Evolutionary conservation across 2,888 invertebrate species (phyloP).

Genomic region (Drosophila meridionalis): DNA sequence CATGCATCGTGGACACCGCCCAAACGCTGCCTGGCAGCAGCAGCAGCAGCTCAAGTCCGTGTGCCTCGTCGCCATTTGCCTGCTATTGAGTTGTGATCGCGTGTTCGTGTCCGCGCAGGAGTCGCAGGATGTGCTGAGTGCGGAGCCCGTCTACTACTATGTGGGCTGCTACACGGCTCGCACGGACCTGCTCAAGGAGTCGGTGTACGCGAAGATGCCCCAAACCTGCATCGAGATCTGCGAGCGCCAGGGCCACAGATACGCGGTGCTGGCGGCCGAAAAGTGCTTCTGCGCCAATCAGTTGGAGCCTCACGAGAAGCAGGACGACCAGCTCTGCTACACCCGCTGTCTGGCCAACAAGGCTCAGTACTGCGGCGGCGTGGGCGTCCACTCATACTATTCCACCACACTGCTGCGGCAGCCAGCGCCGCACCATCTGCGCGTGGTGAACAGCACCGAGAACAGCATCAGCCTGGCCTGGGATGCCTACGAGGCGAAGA

Average conservation of each 20-base stretch:
- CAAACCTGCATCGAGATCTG: constrained; percentile 83
- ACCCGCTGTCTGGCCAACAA: constrained; percentile 88
- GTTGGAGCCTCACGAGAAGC: constrained; percentile 77
- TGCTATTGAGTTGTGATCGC: constrained; percentile 13
- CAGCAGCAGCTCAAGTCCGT: constrained; percentile 1
- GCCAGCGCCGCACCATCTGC: constrained; percentile 87
- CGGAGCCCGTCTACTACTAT: constrained; percentile 75
- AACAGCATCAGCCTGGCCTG: constrained; percentile 88
- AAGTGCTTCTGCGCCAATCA: constrained; percentile 82
- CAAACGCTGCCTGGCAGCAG: constrained; percentile 35
- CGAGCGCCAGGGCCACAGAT: constrained; percentile 78
- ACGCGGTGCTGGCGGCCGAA: constrained; percentile 81
- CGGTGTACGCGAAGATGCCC: constrained; percentile 81
- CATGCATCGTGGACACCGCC: constrained; percentile 75
- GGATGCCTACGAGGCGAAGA: constrained; percentile 86
- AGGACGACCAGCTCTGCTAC: constrained; percentile 86
- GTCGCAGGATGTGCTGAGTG: constrained; percentile 14
- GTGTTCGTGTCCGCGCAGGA: constrained; percentile 20
- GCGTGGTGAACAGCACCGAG: constrained; percentile 87
- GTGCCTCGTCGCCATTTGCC: constrained; percentile 33
- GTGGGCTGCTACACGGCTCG: constrained; percentile 83
- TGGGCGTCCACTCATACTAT: constrained; percentile 89
- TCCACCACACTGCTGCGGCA: constrained; percentile 80
- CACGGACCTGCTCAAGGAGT: constrained; percentile 79
- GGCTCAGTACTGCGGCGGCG: constrained; percentile 89